Evolutionary conservation across 2,797 vertebrate genomes (phyloP).

Genomic region (Sebastes oblongus): DNA sequence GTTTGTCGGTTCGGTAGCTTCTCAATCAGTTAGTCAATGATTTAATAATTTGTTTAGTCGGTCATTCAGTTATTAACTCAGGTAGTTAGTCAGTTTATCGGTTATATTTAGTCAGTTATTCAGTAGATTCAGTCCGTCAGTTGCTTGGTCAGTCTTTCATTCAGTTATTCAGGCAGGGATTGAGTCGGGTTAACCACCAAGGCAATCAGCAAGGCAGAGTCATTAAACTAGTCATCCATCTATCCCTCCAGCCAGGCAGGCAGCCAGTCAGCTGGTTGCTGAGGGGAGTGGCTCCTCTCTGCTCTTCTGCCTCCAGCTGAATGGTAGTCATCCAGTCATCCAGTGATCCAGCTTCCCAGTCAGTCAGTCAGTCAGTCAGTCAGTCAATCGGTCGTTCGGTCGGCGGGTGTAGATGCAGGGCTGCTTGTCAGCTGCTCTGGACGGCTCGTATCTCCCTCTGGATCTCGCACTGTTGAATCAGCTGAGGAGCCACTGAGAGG

Average conservation of each 20-base stretch:
- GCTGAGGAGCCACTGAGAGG: slow-evolving; percentile 64
- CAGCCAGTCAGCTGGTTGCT: slow-evolving; percentile 58
- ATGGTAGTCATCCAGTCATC: slow-evolving; percentile 13
- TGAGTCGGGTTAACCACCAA: neutral
- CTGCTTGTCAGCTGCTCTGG: slow-evolving; percentile 61
- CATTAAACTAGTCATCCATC: slow-evolving; percentile 20
- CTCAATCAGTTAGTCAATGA: neutral
- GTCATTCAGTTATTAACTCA: neutral
- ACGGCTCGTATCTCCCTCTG: slow-evolving; percentile 46
- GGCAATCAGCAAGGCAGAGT: neutral
- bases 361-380: neutral
- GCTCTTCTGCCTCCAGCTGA: slow-evolving; percentile 53
- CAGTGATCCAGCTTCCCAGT: slow-evolving; percentile 24
- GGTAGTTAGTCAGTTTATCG: neutral
- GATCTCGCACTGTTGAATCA: slow-evolving; percentile 56
- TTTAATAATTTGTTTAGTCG: neutral
- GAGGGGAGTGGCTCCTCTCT: slow-evolving; percentile 54
- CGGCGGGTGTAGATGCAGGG: slow-evolving; percentile 47
- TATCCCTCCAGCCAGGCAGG: slow-evolving; percentile 49
- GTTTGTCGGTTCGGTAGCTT: neutral
- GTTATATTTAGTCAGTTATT: neutral
- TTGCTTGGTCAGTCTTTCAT: neutral
- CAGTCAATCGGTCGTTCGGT: neutral
- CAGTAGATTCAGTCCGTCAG: neutral
- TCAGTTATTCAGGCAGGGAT: neutral